Evolutionary conservation across 2,888 invertebrate genomes (phyloP).

Genomic region (Cancer borealis): DNA sequence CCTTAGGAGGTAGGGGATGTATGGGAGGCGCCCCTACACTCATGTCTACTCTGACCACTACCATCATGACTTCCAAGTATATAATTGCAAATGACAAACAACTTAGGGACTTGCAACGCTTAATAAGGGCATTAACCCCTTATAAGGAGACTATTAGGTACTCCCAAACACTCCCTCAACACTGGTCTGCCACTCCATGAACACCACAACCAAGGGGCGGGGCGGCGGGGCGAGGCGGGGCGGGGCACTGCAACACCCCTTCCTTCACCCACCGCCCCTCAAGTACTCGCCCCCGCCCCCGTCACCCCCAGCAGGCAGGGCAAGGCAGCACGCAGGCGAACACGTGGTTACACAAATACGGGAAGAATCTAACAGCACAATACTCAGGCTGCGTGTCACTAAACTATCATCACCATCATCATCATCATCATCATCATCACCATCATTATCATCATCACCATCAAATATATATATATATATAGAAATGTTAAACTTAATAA

Average conservation of each 20-base stretch:
- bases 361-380: background rate
- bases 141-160: too few species aligned
- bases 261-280: background rate
- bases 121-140: too few species aligned
- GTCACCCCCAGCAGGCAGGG: background rate
- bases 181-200: background rate
- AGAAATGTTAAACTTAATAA: background rate
- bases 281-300: background rate
- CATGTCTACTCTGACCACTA: too few species aligned
- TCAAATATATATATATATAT: constrained; percentile 30
- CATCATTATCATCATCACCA: constrained; percentile 7
- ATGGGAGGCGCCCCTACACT: too few species aligned
- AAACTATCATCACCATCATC: constrained; percentile 7
- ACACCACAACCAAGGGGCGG: background rate
- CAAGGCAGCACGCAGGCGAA: background rate
- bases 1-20: background rate
- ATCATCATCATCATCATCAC: background rate
- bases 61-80: too few species aligned
- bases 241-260: background rate
- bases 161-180: too few species aligned
- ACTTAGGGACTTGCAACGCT: too few species aligned
- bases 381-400: constrained; percentile 5
- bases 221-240: background rate
- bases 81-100: too few species aligned
- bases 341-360: background rate